Evolutionary conservation across 2,797 vertebrate species (phyloP).

Genomic region (Yasuhikotakia modesta): DNA sequence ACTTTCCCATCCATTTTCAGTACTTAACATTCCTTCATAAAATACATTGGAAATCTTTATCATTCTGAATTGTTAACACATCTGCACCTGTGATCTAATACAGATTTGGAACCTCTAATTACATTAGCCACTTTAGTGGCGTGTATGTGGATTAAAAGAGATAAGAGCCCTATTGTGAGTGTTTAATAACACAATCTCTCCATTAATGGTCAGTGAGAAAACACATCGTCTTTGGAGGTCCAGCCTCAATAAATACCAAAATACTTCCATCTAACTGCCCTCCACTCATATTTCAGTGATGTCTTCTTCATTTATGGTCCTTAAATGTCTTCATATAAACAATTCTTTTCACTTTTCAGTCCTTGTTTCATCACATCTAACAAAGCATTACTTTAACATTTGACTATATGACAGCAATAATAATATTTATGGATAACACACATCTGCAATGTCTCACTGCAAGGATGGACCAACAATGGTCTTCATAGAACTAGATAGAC

Average conservation of each 20-base stretch:
- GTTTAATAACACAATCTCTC: conserved; percentile 8
- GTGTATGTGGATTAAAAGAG: conserved; percentile 23
- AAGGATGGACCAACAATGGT: conserved; percentile 13
- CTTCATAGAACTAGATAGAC: background rate
- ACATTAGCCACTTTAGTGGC: conserved; percentile 6
- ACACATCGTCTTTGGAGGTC: conserved; percentile 27
- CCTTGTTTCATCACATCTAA: conserved; percentile 9
- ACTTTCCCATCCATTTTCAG: background rate
- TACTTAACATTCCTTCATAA: conserved; percentile 25
- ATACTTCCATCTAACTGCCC: background rate
- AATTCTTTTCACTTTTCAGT: conserved; percentile 1
- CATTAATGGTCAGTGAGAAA: conserved; percentile 13
- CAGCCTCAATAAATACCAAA: conserved; percentile 40
- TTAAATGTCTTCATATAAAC: conserved; percentile 15
- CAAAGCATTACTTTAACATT: conserved; percentile 18
- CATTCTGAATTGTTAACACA: background rate
- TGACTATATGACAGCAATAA: background rate
- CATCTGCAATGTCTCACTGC: background rate
- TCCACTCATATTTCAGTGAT: background rate
- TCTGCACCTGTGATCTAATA: conserved; percentile 17
- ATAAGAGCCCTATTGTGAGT: conserved; percentile 1
- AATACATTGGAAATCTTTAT: background rate
- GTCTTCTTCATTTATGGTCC: conserved; percentile 42
- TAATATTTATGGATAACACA: background rate
- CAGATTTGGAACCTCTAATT: background rate